Conservation (phyloP, 2,113 vertebrate species). For the Cryptotis parvus region DNA sequence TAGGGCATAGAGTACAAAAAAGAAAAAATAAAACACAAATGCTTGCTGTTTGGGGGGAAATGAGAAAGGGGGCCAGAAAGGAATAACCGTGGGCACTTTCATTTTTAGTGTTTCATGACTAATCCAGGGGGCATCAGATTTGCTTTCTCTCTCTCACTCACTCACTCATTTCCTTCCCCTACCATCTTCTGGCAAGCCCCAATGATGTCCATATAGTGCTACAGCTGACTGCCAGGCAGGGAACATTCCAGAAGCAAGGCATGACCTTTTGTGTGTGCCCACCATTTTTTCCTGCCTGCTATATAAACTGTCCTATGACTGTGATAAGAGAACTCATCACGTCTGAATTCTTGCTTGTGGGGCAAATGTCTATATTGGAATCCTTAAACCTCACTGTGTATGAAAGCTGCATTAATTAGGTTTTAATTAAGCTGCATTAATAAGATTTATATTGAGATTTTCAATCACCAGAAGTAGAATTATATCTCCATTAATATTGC, state of each 20-base stretch:
- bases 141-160: too few species aligned
- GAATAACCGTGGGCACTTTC: neutral
- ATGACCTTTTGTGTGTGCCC: neutral
- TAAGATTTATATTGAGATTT: constrained; percentile 6
- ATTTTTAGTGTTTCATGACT: neutral
- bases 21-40: neutral
- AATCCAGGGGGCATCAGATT: fast-evolving
- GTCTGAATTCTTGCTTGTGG: neutral
- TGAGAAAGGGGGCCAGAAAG: neutral
- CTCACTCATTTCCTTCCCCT: fast-evolving
- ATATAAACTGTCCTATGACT: fast-evolving
- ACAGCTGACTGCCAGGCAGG: too few species aligned
- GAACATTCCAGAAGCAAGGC: too few species aligned
- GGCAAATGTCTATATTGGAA: neutral
- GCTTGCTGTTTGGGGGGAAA: neutral
- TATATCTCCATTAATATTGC: neutral
- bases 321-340: too few species aligned
- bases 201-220: neutral
- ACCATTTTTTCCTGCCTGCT: neutral
- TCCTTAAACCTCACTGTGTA: neutral
- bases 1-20: neutral
- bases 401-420: neutral
- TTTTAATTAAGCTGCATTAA: too few species aligned
- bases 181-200: neutral
- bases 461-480: neutral